A percentile compares a stretch with the other conserved stretches of the same genome.
phyloP scores from a whole-genome alignment of 2,888 invertebrate species.

The Parasteatoda lunata region DNA sequence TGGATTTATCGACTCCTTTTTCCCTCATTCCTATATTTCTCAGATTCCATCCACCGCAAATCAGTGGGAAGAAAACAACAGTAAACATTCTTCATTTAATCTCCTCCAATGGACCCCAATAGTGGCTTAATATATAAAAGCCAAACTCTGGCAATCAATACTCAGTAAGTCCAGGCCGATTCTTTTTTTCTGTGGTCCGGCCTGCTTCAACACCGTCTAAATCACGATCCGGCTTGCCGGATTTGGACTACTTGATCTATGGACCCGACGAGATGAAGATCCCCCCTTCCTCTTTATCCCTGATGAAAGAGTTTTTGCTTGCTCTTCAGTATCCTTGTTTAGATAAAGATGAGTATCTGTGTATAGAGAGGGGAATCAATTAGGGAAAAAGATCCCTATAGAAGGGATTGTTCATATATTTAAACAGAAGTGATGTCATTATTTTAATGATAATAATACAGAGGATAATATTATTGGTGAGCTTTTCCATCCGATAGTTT shows the following conservation, averaged over 20 bases:
- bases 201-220: constrained; percentile 41
- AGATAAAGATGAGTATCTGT: constrained; percentile 13
- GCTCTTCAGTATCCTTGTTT: constrained; percentile 4
- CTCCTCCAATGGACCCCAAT: constrained; percentile 19
- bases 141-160: constrained; percentile 37
- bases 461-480: no score
- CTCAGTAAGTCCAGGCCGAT: constrained; percentile 14
- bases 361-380: constrained; percentile 34
- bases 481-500: no score
- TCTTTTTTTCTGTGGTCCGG: constrained; percentile 14
- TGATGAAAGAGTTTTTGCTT: not conserved
- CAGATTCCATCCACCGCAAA: not conserved
- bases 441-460: not conserved
- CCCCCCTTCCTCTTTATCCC: not conserved
- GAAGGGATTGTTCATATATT: not conserved
- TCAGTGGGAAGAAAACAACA: constrained; percentile 10
- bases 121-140: constrained; percentile 16
- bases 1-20: not conserved
- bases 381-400: constrained; percentile 40
- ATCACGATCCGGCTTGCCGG: constrained; percentile 32
- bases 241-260: constrained; percentile 32
- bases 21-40: not conserved
- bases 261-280: constrained; percentile 29
- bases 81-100: constrained; percentile 52
- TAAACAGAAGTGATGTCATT: not conserved